Base-by-base conservation (phyloP, 1,140 invertebrate species). In the Drosophila simulans region DNA sequence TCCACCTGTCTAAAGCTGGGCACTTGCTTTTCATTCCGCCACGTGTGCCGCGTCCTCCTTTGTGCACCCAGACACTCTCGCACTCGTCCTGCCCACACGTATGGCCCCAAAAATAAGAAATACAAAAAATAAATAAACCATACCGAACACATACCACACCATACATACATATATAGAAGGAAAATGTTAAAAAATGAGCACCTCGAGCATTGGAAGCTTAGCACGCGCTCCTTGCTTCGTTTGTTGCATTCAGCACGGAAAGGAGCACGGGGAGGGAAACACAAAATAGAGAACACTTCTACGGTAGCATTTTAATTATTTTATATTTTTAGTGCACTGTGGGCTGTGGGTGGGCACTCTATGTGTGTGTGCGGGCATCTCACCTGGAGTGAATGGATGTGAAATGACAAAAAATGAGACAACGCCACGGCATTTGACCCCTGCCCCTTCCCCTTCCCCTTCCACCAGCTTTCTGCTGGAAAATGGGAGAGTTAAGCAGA, bases 261-360 rank as follows among this genome's bases (percentile, higher is more conserved):
- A 77, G 39, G 43, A 82, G 20, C 55, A 37, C 37, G 45, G 59
- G 42, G 54, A 77, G 66, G 63, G 60, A 45, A 22, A 51, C 27
- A 76, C 55, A 76, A 80, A 57, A 77, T 62, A 57, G 42, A 68
- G 53, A 69, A 75, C 75, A 77, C 63, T 82, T 79, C 66, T 42
- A 86, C 65, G 74, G 69, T 73, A 76, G 80, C 66, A 89, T 88
- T 88, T 88, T 83, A 88, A 89, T 88, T 88, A 88, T 88, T 88
- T 88, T 88, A 89, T 83, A 89, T 83, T 83, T 76, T 73, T 72
- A 59, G 51, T 65, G 39, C 75, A 70, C 37, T 27, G 17, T 27
- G 71, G 49, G 40, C 35, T 31, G 56, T 66, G 69, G 56, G 20
- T 22, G 43, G 31, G 31, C 31, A 40, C 62, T 53, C 43, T 22